Conservation (phyloP, 2,113 vertebrate genomes). For the Perca schrenkii region DNA sequence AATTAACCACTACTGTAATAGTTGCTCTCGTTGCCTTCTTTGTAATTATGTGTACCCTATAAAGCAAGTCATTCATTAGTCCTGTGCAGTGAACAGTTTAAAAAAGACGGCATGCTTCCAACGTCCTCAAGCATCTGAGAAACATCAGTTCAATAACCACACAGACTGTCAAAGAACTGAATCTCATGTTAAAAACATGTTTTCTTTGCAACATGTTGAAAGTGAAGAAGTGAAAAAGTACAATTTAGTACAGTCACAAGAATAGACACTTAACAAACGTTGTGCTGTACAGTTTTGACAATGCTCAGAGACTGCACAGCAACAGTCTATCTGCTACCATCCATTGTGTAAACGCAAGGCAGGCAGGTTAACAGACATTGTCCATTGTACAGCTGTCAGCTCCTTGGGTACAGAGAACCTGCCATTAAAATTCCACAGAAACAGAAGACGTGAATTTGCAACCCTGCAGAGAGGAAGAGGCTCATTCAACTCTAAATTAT, state of each 20-base stretch:
- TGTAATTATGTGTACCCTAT: constrained; percentile 36
- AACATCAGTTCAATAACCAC: constrained; percentile 28
- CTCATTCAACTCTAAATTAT: constrained; percentile 39
- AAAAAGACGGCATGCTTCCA: constrained; percentile 26
- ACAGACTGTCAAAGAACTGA: constrained; percentile 8
- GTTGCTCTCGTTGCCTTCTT: constrained; percentile 11
- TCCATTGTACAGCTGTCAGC: constrained; percentile 46
- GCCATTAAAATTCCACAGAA: constrained; percentile 77
- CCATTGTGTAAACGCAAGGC: constrained; percentile 18
- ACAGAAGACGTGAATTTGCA: constrained; percentile 25
- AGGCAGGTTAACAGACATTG: constrained; percentile 34
- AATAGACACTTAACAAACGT: constrained; percentile 32
- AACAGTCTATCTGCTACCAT: constrained; percentile 11
- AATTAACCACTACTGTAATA: constrained; percentile 18
- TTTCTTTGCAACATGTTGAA: constrained; percentile 8
- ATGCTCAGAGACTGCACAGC: constrained; percentile 1
- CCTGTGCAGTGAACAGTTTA: constrained; percentile 23
- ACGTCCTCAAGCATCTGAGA: constrained; percentile 28
- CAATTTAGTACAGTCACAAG: constrained; percentile 21
- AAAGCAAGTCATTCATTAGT: constrained; percentile 24
- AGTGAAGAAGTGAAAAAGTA: constrained; percentile 7
- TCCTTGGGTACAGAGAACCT: constrained; percentile 33
- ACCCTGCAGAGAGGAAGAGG: constrained; percentile 46
- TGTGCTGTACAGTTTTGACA: constrained; percentile 30
- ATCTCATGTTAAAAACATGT: not conserved